These are phyloP conservation scores for Mormyrus iriodes DNA, from an alignment of 2,113 vertebrate species.

Conservation along the genomic window DNA sequence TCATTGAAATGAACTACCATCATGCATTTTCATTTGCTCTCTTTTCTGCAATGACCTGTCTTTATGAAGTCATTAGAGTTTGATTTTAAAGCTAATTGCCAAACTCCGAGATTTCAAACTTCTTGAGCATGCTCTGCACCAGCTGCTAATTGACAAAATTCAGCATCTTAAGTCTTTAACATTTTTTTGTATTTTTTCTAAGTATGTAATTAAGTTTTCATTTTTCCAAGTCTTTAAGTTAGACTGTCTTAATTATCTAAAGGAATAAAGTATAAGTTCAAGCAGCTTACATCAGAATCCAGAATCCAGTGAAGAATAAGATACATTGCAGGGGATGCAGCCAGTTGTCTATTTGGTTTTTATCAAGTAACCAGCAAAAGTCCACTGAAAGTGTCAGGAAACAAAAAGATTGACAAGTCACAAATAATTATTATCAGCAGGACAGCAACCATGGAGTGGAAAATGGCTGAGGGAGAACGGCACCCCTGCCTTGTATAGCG, in stretches of 20 bases:
- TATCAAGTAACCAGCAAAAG: slow-evolving; percentile 52
- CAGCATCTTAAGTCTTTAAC: slow-evolving; percentile 30
- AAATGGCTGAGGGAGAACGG: slow-evolving; percentile 9
- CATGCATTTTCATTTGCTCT: not conserved
- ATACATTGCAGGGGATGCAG: slow-evolving; percentile 36
- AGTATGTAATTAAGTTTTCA: too few species aligned
- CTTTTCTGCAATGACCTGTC: not conserved
- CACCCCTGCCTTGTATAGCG: slow-evolving; percentile 12
- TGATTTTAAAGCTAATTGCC: not conserved
- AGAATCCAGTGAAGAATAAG: not conserved
- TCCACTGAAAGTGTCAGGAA: slow-evolving; percentile 61
- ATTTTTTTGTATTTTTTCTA: not conserved
- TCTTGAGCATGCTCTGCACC: not conserved
- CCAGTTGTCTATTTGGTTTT: slow-evolving; percentile 55
- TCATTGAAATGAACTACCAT: slow-evolving; percentile 26
- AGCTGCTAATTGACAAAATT: slow-evolving; percentile 37
- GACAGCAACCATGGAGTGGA: slow-evolving; percentile 32
- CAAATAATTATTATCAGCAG: slow-evolving; percentile 61
- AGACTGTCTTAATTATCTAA: slow-evolving; percentile 12
- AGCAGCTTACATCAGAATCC: not conserved
- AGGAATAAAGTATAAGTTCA: not conserved
- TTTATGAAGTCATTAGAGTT: not conserved
- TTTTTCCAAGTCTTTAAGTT: not conserved
- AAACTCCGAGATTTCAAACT: not conserved
- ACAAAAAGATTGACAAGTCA: slow-evolving; percentile 68